These are phyloP conservation scores for Noctua comes DNA, from an alignment of 2,888 invertebrate species.

Conservation along the genomic window DNA sequence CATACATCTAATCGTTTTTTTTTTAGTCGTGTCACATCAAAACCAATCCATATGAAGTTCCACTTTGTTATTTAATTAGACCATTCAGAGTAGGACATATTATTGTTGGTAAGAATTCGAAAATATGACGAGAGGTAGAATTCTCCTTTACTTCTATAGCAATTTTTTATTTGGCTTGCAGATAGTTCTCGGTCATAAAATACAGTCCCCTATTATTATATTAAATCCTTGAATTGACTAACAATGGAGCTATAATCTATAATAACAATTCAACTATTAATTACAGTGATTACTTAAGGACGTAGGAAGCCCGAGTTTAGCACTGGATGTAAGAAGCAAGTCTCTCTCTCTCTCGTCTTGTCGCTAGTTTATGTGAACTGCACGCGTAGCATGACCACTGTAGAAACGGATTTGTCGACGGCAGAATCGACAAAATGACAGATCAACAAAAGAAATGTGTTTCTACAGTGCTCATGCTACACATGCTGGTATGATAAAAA, in stretches of 20 bases:
- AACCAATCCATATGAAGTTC: neutral
- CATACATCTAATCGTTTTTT: neutral
- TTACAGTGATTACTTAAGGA: neutral
- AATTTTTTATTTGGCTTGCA: neutral
- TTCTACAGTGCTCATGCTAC: too few species aligned
- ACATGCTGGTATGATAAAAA: neutral
- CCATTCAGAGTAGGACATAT: neutral
- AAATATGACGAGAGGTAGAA: neutral
- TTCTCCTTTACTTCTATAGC: conserved; percentile 4
- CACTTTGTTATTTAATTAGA: neutral
- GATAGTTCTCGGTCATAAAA: neutral
- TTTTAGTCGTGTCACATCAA: neutral
- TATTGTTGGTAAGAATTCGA: neutral
- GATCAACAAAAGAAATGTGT: too few species aligned
- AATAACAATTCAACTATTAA: conserved; percentile 1
- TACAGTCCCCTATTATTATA: neutral
- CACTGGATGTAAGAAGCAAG: neutral
- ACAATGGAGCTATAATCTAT: neutral
- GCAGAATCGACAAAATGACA: too few species aligned
- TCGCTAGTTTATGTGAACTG: neutral
- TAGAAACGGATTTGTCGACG: too few species aligned
- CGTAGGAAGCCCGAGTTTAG: neutral
- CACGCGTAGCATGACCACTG: too few species aligned
- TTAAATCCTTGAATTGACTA: conserved; percentile 8
- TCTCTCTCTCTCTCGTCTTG: neutral